Base-by-base conservation (phyloP, 2,888 invertebrate species). In the Phortica magna region DNA sequence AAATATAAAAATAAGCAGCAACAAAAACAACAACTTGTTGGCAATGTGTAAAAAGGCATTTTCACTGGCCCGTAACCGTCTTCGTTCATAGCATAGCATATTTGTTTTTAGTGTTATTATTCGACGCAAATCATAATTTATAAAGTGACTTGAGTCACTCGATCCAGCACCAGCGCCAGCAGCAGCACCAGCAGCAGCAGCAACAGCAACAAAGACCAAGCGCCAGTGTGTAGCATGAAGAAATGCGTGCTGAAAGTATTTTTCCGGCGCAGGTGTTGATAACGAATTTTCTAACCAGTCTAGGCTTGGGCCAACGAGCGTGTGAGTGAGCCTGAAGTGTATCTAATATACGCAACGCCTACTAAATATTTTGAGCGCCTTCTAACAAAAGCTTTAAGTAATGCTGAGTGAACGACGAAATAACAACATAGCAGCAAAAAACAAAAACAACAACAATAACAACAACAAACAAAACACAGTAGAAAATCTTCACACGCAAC, bases 51-150 rank as follows among this genome's bases (percentile, higher is more conserved):
- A 12, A 48, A 48, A 48, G 48, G 48, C 48, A 48, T 48, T 12
- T 61, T 22, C 71, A 17, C 71, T 71, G 55, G 39, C 22, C 65
- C 39, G 39, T 19, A 39, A 22, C 57, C 72, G 53, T 22, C 59
- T 59, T 55, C 55, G 41, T 73, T 74, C 17, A 65, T 64, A 10
- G 31, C 71, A 19, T 39, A 43, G 72, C 77, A 55, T 71, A 71
- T 71, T 71, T 71, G 70, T 71, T 71, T 71, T 71, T 71, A 71
- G 70, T 71, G 70, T 71, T 71, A 71, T 71, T 71, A 68, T 71
- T 22, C 77, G 74, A 76, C 71, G 59, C 81, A 85, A 85, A 85
- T 85, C 88, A 85, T 85, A 85, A 85, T 87, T 85, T 85, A 85
- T 85, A 83, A 85, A 85, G 85, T 85, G 86, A 68, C 17, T 68